Evolutionary conservation across 2,888 invertebrate species (phyloP).

Genomic region (Raillietiella orientalis): DNA sequence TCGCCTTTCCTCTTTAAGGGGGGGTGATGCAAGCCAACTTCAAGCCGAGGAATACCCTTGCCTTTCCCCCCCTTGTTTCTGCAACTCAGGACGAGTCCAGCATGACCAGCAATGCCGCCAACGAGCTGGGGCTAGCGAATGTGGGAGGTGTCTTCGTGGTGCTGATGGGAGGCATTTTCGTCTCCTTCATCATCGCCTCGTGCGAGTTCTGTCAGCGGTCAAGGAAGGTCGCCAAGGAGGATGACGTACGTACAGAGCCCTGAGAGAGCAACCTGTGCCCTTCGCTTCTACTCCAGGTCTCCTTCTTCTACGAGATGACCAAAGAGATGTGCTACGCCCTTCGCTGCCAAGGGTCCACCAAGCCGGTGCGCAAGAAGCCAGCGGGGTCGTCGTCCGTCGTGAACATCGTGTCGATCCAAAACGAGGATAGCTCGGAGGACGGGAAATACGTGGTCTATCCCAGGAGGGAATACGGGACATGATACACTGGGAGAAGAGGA

Average conservation of each 20-base stretch:
- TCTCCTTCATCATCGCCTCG: slow-evolving; percentile 69
- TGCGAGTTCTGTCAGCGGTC: slow-evolving; percentile 40
- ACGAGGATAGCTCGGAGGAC: too few species aligned
- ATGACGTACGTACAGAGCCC: slow-evolving; percentile 7
- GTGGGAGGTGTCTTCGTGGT: slow-evolving; percentile 92
- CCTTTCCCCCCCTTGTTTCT: too few species aligned
- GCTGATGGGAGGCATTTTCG: slow-evolving; percentile 63
- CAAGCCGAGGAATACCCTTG: too few species aligned
- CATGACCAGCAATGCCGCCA: slow-evolving; percentile 12
- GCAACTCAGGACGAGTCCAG: too few species aligned
- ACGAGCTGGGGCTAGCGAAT: slow-evolving; percentile 51
- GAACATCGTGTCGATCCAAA: too few species aligned
- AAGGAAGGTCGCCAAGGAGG: slow-evolving; percentile 8
- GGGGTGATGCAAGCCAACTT: too few species aligned
- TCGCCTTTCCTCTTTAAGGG: too few species aligned
- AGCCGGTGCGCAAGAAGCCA: slow-evolving; percentile 11
- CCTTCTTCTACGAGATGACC: slow-evolving; percentile 26
- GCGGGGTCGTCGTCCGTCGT: too few species aligned
- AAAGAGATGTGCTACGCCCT: slow-evolving; percentile 32
- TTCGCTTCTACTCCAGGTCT: background rate
- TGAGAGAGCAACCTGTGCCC: background rate
- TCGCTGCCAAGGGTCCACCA: slow-evolving; percentile 33
- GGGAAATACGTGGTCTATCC: too few species aligned
- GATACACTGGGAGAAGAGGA: too few species aligned
- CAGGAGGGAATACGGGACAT: too few species aligned